Evolutionary conservation across 2,113 vertebrate genomes (phyloP).

Genomic region (Brevimyrus niger): DNA sequence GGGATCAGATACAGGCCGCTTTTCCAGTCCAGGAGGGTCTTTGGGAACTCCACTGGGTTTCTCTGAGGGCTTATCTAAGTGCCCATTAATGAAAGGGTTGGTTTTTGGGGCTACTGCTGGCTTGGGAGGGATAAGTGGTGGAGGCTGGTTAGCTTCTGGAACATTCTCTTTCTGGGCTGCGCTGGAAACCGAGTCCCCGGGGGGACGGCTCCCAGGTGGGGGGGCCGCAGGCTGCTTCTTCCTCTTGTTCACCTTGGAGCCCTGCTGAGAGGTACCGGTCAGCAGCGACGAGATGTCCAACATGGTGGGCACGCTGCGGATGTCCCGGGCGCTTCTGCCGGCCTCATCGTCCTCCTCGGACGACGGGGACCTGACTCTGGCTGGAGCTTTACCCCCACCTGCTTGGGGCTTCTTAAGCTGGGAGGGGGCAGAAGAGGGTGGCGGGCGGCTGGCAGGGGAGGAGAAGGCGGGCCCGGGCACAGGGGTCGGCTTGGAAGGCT

Average conservation of each 20-base stretch:
- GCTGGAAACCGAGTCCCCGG: accelerated
- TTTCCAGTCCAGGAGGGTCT: constrained; percentile 56
- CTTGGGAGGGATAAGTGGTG: constrained; percentile 31
- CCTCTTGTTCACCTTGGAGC: constrained; percentile 68
- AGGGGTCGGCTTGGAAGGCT: constrained; percentile 30
- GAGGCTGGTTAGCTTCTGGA: constrained; percentile 51
- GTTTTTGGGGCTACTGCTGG: constrained; percentile 19
- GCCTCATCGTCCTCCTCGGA: constrained; percentile 54
- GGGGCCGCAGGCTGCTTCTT: constrained; percentile 62
- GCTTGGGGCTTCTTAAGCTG: constrained; percentile 53
- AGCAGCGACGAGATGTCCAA: constrained; percentile 79
- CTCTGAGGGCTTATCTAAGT: constrained; percentile 51
- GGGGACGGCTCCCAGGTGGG: accelerated
- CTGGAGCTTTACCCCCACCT: constrained; percentile 49
- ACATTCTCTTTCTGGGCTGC: constrained; percentile 56
- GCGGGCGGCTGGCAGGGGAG: constrained; percentile 20
- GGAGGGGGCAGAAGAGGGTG: constrained; percentile 31
- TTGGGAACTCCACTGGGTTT: constrained; percentile 42
- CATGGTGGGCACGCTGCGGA: constrained; percentile 67
- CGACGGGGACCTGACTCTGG: constrained; percentile 42
- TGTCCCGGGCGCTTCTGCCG: constrained; percentile 66
- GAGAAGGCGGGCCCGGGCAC: constrained; percentile 27
- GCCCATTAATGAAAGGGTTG: constrained; percentile 64
- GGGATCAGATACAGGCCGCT: constrained; percentile 48
- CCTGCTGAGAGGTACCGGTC: constrained; percentile 57